Evolutionary conservation across 2,113 vertebrate species (phyloP), one percentile per base, ranked within the genome.

Genomic region (Recurvirostra avosetta): DNA sequence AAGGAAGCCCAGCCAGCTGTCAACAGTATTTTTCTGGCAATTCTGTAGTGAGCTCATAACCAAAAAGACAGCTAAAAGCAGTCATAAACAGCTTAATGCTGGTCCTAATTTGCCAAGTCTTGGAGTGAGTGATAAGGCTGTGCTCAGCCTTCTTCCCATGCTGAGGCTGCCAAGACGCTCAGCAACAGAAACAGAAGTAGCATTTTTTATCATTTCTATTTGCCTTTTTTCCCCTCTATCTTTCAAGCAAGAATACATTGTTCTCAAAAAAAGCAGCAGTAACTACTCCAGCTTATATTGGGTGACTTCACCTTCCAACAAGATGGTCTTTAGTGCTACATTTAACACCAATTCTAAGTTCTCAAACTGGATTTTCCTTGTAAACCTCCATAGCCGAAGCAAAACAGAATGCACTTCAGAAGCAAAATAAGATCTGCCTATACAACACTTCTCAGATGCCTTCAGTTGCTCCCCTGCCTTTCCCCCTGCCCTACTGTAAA

Each of bases 91-190:
- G 85, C 49, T 94, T 96, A 91, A 95, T 91, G 62, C 45, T 93
- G 70, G 49, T 86, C 75, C 38, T 94, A 86, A 92, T 96, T 97
- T 95, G 78, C 90, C 92, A 96, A 74, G 78, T 62, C 90, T 93
- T 93, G 82, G 75, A 90, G 72, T 50, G 88, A 96, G 50, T 59
- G 88, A 94, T 95, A 96, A 95, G 90, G 58, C 50, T 92, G 40
- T 38, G 45, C 43, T 88, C 74, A 82, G 90, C 38, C 74, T 70
- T 73, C 88, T 85, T 85, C 66, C n/a, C 0, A 0, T 73, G 58
- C 53, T 87, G 56, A 94, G 84, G 27, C 65, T 96, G 89, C 93
- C 70, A 91, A 70, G 53, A 88, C 0, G 7, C 50, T 92, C 75
- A 88, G 77, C 52, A 82, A 84, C 61, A 88, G 84, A 65, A 85